Evolutionary conservation across 2,888 invertebrate genomes (phyloP).

Genomic region (Eurytoma adleriae): DNA sequence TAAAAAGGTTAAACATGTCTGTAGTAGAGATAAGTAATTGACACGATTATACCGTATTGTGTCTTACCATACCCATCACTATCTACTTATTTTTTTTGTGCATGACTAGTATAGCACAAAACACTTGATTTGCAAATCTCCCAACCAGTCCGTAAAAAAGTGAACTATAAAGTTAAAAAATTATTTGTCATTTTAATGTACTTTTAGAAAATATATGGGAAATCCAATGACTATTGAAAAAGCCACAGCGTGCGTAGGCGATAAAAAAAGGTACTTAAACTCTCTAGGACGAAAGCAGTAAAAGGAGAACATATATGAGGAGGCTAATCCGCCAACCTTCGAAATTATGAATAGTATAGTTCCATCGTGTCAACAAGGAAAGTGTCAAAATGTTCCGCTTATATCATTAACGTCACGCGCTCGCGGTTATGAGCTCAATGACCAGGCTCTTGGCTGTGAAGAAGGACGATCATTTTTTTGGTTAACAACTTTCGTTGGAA

Average conservation of each 20-base stretch:
- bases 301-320: slow-evolving; percentile 11
- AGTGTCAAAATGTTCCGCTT: slow-evolving; percentile 18
- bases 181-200: too few relatives aligned
- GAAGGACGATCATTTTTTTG: slow-evolving; percentile 20
- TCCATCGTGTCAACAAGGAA: background rate
- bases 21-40: too few relatives aligned
- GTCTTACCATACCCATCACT: too few relatives aligned
- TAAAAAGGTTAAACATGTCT: too few relatives aligned
- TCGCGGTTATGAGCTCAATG: slow-evolving; percentile 16
- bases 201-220: background rate
- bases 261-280: background rate
- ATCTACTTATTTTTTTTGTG: too few relatives aligned
- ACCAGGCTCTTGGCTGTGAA: slow-evolving; percentile 10
- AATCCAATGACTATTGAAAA: background rate
- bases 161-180: too few relatives aligned
- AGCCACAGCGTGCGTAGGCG: background rate
- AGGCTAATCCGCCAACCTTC: slow-evolving; percentile 30
- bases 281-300: background rate
- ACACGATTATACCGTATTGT: too few relatives aligned
- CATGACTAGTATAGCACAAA: too few relatives aligned
- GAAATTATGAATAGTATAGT: slow-evolving; percentile 9
- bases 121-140: too few relatives aligned
- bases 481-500: background rate
- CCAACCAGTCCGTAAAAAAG: too few relatives aligned
- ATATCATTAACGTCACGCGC: slow-evolving; percentile 31